Percentiles rank a stretch among this genome's conserved stretches.
Evolutionary conservation across 2,888 invertebrate species (phyloP).

Genomic region (Acleris laterana): DNA sequence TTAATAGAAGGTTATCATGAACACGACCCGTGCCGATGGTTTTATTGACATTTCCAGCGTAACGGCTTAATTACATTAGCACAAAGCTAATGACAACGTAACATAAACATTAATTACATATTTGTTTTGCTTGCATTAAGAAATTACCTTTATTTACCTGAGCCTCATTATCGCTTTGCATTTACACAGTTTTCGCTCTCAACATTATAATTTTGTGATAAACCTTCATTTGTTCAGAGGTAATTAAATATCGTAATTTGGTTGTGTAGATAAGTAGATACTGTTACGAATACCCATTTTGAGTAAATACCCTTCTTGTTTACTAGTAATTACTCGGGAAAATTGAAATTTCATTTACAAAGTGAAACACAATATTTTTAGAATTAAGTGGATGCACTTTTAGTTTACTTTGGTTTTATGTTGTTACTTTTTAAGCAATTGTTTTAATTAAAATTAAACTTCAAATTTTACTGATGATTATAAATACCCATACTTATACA

Average conservation of each 20-base stretch:
- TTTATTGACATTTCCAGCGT: slow-evolving; percentile 2
- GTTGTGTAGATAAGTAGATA: background rate
- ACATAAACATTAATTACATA: slow-evolving; percentile 23
- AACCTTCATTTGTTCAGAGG: slow-evolving; percentile 7
- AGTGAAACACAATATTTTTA: background rate
- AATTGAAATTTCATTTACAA: no score
- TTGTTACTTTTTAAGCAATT: no score
- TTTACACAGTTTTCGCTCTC: background rate
- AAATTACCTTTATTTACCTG: slow-evolving; percentile 5
- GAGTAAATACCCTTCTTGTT: no score
- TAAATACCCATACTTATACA: no score
- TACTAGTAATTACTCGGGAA: no score
- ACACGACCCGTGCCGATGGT: background rate
- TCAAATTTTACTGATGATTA: no score
- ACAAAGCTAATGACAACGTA: slow-evolving; percentile 12
- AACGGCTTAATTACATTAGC: slow-evolving; percentile 11
- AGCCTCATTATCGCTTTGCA: background rate
- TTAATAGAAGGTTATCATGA: no score
- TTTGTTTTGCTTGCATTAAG: slow-evolving; percentile 17
- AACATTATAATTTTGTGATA: background rate
- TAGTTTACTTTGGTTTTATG: no score
- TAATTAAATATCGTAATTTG: background rate
- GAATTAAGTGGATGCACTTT: background rate
- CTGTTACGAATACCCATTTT: no score
- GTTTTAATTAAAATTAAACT: no score